Evolutionary conservation across 1,140 invertebrate species (phyloP).

Genomic region (Galleria mellonella): DNA sequence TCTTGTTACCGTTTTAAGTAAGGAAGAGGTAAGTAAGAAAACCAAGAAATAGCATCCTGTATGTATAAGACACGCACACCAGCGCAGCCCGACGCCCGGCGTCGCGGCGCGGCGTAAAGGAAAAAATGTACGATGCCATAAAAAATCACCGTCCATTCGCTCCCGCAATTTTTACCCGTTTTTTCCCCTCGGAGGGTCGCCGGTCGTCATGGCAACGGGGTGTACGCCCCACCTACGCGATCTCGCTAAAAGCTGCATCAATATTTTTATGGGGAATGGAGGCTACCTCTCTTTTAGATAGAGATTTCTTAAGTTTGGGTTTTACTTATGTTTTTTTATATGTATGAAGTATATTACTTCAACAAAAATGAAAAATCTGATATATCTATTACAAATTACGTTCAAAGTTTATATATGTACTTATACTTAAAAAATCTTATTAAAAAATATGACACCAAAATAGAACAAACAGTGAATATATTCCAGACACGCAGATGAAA

Average conservation of each 20-base stretch:
- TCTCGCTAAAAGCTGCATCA: slow-evolving; percentile 38
- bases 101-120: slow-evolving; percentile 48
- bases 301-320: too few relatives aligned
- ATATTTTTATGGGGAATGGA: slow-evolving; percentile 54
- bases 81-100: slow-evolving; percentile 15
- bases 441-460: too few relatives aligned
- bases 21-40: neutral
- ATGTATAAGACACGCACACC: slow-evolving; percentile 25
- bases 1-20: neutral
- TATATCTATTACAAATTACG: too few relatives aligned
- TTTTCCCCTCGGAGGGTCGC: slow-evolving; percentile 64
- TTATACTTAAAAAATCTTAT: too few relatives aligned
- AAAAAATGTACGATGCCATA: slow-evolving; percentile 73
- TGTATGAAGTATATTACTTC: too few relatives aligned
- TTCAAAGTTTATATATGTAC: too few relatives aligned
- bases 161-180: slow-evolving; percentile 68
- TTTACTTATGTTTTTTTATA: too few relatives aligned
- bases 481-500: too few relatives aligned
- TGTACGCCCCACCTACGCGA: slow-evolving; percentile 19
- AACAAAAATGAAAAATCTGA: too few relatives aligned
- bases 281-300: too few relatives aligned
- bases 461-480: too few relatives aligned
- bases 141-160: slow-evolving; percentile 70
- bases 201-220: slow-evolving; percentile 51
- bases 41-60: slow-evolving; percentile 28